Evolutionary conservation across 64 coral and sea anemone species (phyloP), one percentile per base, ranked within the genome.

Genomic region (Orbicella faveolata): DNA sequence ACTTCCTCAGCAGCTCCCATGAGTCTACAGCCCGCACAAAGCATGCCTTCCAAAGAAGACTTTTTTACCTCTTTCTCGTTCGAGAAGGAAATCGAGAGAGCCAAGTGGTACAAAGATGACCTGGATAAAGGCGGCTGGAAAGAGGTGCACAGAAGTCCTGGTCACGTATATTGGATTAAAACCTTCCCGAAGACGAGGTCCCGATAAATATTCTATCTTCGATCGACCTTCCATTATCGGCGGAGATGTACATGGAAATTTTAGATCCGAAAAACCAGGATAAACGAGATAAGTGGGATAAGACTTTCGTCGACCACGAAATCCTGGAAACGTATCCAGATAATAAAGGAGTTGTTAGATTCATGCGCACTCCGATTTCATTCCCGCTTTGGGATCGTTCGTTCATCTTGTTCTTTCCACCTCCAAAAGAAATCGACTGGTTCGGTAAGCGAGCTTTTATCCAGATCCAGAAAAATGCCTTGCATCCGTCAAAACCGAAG

Each of bases 41-140:
- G 64, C 64, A 67, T 67, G 64, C 19, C 1, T 13, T 68, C 65
- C 0, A 68, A n/a, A 9, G 65, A 68, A 68, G 65, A 68, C 65
- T 23, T 68, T 68, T 25, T 68, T 3, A 9, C 65, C 21, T 68
- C 65, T 68, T 88, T 76, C n/a, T 88, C 87, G 6, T 77, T 61
- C 73, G 81, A 92, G 0, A 61, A 65, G 66, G 81, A 86, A 34
- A 74, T 92, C 0, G 39, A 76, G 16, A 74, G 81, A 69, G 90
- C 84, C 16, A 51, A 57, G 55, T 92, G 90, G 90, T 86, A 77
- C 75, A 92, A 86, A 5, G 73, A 92, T 14, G 90, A 92, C 62
- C 78, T 92, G 44, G 69, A 76, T 20, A 86, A 92, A 39, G 81
- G 81, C 6, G 90, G 55, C 5, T 92, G 81, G 90, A n/a, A 35